Evolutionary conservation across 37 sponge, comb jelly and placozoan genomes (phyloP), one percentile per base, ranked within the genome.

Genomic region (Ephydatia muelleri): DNA sequence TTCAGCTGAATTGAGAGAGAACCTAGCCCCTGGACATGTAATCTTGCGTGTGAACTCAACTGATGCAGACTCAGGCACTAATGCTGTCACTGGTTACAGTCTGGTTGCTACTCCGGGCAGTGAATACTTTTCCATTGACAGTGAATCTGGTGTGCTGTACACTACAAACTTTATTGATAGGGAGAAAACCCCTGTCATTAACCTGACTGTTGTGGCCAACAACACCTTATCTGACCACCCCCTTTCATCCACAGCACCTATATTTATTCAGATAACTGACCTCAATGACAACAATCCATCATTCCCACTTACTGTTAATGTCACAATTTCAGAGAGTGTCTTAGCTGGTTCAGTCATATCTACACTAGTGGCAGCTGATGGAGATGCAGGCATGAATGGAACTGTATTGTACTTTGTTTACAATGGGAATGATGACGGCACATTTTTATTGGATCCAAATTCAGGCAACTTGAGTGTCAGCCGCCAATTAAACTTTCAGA

Each of bases 251-350:
- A 64, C 34, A 0, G 85, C 70, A 0, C 35, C 34, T 14, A 64
- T 82, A 23, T 26, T 47, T 38, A 72, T 94, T 6, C 27, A n/a
- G 13, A 38, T 93, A 28, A 49, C 72, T 3, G 95, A 94, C 77
- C 43, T 91, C 25, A 91, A 91, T 43, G 95, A 94, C 72, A 88
- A 88, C 33, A 84, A 86, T 57, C 95, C 95, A 19, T 39, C 83
- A 21, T 94, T 94, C 43, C 76, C 79, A 4, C 27, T 74, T 28
- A 31, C 71, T 9, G 65, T 79, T 25, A n/a, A 78, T 14, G 67
- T 80, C 31, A 12, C 16, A 38, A 64, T 90, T 26, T 28, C 39
- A 21, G 93, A 93, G 68, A 72, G 78, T 47, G 68, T 80, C 8
- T 3, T 88, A 5, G 31, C 36, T 3, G 79, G 70, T 11, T 25